Conservation (phyloP, 2,797 vertebrate species). For the Antrozous pallidus region DNA sequence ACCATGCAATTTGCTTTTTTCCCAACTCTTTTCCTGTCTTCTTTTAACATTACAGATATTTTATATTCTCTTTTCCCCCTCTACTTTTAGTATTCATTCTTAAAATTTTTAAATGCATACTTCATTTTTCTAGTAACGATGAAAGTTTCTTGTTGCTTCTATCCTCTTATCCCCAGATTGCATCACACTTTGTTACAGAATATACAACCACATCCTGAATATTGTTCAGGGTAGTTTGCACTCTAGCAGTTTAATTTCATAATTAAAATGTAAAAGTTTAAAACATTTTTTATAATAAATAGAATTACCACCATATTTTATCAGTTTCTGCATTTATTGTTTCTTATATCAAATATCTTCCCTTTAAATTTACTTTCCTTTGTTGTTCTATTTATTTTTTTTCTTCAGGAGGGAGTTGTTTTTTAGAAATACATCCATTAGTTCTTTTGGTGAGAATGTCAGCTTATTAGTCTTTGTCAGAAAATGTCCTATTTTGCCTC, state of each 20-base stretch:
- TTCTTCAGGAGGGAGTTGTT: background rate
- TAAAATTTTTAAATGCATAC: background rate
- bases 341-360: background rate
- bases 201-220: background rate
- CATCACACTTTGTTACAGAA: background rate
- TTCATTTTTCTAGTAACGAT: background rate
- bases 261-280: background rate
- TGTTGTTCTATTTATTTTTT: background rate
- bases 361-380: constrained; percentile 13
- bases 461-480: background rate
- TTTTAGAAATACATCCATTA: background rate
- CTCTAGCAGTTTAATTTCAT: background rate
- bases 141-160: background rate
- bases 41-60: background rate
- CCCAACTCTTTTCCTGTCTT: background rate
- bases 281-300: background rate
- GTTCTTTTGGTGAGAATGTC: background rate
- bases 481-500: background rate
- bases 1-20: constrained; percentile 5
- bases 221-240: background rate
- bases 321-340: background rate
- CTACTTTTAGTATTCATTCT: background rate
- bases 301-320: background rate
- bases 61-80: background rate
- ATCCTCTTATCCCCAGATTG: background rate